A percentile compares a stretch with the other conserved stretches of the same genome.
phyloP scores from a whole-genome alignment of 2,888 invertebrate genomes.

The Lasioglossum morio region DNA sequence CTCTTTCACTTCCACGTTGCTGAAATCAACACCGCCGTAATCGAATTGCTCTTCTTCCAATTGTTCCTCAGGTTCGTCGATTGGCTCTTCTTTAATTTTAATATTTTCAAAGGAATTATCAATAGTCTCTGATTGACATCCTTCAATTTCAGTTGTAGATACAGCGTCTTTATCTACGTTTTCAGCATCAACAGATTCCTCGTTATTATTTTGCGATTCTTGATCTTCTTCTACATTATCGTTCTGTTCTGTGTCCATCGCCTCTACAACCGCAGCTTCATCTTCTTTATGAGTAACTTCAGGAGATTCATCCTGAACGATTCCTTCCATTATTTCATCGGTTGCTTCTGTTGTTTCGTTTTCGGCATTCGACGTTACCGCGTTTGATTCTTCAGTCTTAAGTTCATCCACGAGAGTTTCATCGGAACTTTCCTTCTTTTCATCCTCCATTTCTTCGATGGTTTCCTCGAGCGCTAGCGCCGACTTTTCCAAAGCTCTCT shows the following conservation, averaged over 20 bases:
- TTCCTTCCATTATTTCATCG: constrained; percentile 83
- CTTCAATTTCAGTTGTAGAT: constrained; percentile 74
- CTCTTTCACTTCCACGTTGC: constrained; percentile 75
- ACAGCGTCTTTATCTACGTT: constrained; percentile 82
- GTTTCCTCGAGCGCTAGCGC: constrained; percentile 75
- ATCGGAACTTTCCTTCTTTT: constrained; percentile 72
- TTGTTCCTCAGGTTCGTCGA: constrained; percentile 84
- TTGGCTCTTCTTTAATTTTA: constrained; percentile 90
- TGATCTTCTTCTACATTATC: constrained; percentile 70
- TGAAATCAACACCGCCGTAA: constrained; percentile 50
- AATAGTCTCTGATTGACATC: constrained; percentile 86
- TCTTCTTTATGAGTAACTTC: constrained; percentile 82
- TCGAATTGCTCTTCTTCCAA: constrained; percentile 68
- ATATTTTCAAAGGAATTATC: constrained; percentile 85
- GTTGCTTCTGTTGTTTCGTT: constrained; percentile 85
- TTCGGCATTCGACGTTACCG: constrained; percentile 65
- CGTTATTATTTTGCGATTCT: constrained; percentile 71
- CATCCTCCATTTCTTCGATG: constrained; percentile 75
- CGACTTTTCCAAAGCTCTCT: constrained; percentile 81
- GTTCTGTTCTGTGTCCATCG: constrained; percentile 73
- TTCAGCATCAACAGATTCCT: constrained; percentile 85
- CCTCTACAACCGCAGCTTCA: constrained; percentile 78
- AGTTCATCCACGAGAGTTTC: constrained; percentile 63
- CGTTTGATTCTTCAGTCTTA: constrained; percentile 74
- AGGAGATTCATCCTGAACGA: constrained; percentile 84